Evolutionary conservation across 1,140 invertebrate species (phyloP), one percentile per base, ranked within the genome.

Genomic region (Hylaeus anthracinus): DNA sequence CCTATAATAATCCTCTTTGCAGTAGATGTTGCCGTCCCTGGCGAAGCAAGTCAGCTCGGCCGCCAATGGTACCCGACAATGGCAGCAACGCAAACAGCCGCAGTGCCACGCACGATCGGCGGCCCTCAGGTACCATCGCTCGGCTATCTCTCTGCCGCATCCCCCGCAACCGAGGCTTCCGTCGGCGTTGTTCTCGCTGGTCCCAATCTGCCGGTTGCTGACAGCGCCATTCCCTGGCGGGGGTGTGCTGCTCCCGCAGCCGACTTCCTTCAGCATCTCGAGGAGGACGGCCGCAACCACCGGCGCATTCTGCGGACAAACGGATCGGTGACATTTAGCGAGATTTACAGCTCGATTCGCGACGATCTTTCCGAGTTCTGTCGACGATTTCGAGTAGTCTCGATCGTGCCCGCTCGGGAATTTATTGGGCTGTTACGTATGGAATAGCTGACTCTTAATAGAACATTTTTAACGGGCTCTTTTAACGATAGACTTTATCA

Each of bases 1-100:
- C 98, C 97, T 96, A 93, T 97, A 98, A 92, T 99, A 99, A 93
- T 99, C 98, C 88, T 98, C 97, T 92, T 98, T 98, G 95, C 98
- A 99, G 92, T 98, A 98, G 88, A 98, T 98, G 90, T 97, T 97
- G 72, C 97, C 97, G 88, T 98, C 97, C 73, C 97, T 94, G 6
- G 97, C 96, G 93, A 98, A 99, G 93, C 98, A 99, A 82, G 97
- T 98, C 67, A 97, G 94, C 91, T 98, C 97, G 1, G 96, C 95
- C 90, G 98, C 97, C 43, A 98, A 94, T 1, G 97, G 96, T 73
- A 97, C 92, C 78, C 97, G 96, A 92, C 98, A 99, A 89, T 97
- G 96, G 91, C 95, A 96, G 93, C 98, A 99, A 80, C 97, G 96
- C 53, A 98, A 95, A 91, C 98, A 99, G 77, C 95, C 94, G 53